Base-by-base conservation (phyloP, 2,113 vertebrate genomes). In the Seriola quinqueradiata region DNA sequence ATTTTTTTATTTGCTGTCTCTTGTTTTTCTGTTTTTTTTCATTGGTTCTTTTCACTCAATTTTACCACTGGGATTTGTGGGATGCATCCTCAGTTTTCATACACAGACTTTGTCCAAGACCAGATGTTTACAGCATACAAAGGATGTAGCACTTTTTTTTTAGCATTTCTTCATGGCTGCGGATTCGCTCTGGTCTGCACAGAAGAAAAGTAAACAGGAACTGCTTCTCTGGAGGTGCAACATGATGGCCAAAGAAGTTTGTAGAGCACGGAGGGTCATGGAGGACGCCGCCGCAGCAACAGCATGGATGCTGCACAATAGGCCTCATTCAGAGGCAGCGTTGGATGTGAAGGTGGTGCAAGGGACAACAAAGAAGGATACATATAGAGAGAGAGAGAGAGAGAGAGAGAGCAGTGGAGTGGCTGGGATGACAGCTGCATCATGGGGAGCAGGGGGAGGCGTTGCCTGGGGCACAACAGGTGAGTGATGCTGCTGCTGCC, bases 401-500 rank as follows among this genome's bases (percentile, higher is more conserved):
- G 58, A 2, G 52, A 52, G 85, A 63, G 61, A 38, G 68, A 61
- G 84, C 14, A 12, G 19, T 11, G 34, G 66, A 71, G 81, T 25
- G 79, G 79, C 76, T 36, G 83, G 50, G 46, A 57, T 89, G 91
- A 93, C 92, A 92, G 91, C 92, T 92, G 92, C 89, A 77, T 84
- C 87, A 92, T 85, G 83, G 86, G 84, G 86, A 83, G 74, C 57
- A 14, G 57, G 84, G 74, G 77, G 80, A 57, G 87, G 85, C 10
- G 52, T 59, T 52, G 91, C 87, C 85, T 25, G 67, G 81, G 64
- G 82, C 86, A 86, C 83, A 85, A 91, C 92, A 95, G 94, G 94
- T 95, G 92, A 95, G 94, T 83, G 87, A 86, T 73, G 87, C 84
- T 85, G 88, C 84, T 85, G 89, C 75, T 44, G 42, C 52, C 81